phyloP scores from a whole-genome alignment of 2,888 invertebrate species.

The Hipparchia sbordonii region DNA sequence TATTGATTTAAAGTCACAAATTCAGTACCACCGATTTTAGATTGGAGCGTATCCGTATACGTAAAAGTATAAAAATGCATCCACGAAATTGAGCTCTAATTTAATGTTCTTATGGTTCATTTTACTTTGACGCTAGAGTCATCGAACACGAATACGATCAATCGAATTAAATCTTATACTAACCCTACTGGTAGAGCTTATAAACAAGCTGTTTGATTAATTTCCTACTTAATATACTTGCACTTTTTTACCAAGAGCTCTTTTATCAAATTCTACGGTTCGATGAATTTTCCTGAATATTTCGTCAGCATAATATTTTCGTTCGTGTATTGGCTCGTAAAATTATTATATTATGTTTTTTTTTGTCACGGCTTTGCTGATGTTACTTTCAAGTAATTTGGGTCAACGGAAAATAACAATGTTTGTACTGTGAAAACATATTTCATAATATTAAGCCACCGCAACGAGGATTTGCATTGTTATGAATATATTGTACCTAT shows the following conservation, averaged over 20 bases:
- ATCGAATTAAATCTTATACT: too few relatives aligned
- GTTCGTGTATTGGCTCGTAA: constrained; percentile 6
- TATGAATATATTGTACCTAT: not conserved
- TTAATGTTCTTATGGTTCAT: too few relatives aligned
- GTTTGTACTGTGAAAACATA: constrained; percentile 7
- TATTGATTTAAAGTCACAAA: too few relatives aligned
- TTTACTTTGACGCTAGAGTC: too few relatives aligned
- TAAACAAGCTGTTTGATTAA: too few relatives aligned
- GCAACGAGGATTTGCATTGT: not conserved
- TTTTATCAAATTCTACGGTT: not conserved
- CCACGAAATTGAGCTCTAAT: too few relatives aligned
- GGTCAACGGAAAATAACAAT: constrained; percentile 12
- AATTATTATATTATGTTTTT: constrained; percentile 1
- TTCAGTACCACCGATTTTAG: too few relatives aligned
- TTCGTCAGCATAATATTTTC: constrained; percentile 15
- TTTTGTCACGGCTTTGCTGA: constrained; percentile 13
- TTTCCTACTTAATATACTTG: not conserved
- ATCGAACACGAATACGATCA: too few relatives aligned
- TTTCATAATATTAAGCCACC: not conserved
- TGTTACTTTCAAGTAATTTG: constrained; percentile 13
- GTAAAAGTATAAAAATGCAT: too few relatives aligned
- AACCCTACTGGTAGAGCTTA: too few relatives aligned
- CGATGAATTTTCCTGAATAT: not conserved
- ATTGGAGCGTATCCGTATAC: too few relatives aligned
- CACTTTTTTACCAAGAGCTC: not conserved